Evolutionary conservation across 2,797 vertebrate species (phyloP), one percentile per base, ranked within the genome.

Genomic region (Etheostoma perlongum): DNA sequence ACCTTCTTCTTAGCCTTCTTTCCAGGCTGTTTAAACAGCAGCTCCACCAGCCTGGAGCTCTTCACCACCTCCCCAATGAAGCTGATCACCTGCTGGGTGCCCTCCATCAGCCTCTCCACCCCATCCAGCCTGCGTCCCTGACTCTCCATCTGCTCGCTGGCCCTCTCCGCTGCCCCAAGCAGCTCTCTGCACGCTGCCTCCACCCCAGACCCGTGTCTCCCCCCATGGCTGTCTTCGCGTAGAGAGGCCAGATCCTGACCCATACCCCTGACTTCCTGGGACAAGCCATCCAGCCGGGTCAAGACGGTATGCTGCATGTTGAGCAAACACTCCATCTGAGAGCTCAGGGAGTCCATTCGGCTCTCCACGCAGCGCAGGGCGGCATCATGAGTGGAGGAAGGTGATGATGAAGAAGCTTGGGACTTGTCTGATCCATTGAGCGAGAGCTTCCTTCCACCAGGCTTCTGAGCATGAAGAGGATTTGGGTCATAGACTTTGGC

Each of bases 401-500:
- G 25, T 7, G 83, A 61, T 6, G 72, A 21, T 2, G 80, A 74
- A 76, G 85, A 86, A 61, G 88, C 67, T 10, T 78, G 86, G 30
- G 69, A 89, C 74, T 89, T 91, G 48, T 89, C 89, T 27, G 82
- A 87, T 81, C 90, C 87, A 55, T 54, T 86, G 23, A 88, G 54
- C 14, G 90, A 93, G 13, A 85, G 76, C 87, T 86, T 92, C 89
- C 89, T 90, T 51, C 78, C 86, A 7, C 30, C 85, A 7, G 91
- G 89, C 85, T 94, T 92, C 72, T 94, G 95, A 76, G 81, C 94
- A 14, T 94, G 95, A 67, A 97, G 94, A 78, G 93, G 83, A 0
- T 96, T 96, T 19, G 92, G 94, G 85, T 97, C 94, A 0, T 96
- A 96, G 72, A 95, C 95, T 88, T 95, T 97, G 87, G 96, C 96